Percentiles rank a stretch among this genome's conserved stretches.
These are phyloP conservation scores for Oligia fasciuncula DNA, from an alignment of 2,888 invertebrate genomes.

Conservation along the genomic window DNA sequence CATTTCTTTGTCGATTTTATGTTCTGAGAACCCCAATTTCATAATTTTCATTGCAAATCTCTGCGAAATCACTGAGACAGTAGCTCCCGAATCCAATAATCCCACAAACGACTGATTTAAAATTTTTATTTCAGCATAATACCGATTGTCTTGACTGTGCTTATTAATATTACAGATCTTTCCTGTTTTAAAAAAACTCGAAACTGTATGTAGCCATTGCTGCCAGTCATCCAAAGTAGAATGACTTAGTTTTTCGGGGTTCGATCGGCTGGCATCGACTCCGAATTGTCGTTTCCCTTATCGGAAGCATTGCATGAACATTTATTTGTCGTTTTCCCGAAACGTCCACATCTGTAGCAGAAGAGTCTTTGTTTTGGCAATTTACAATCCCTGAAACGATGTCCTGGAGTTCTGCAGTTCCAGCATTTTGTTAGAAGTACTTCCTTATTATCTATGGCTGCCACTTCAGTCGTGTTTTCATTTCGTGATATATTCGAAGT, in stretches of 20 bases:
- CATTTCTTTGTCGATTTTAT: conserved; percentile 16
- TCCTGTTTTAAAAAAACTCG: background rate
- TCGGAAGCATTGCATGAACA: conserved; percentile 6
- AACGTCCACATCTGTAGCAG: conserved; percentile 24
- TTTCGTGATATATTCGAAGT: background rate
- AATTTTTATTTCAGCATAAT: conserved; percentile 11
- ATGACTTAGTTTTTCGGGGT: background rate
- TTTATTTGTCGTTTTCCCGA: conserved; percentile 22
- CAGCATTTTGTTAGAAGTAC: background rate
- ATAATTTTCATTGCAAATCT: background rate
- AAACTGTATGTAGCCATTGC: background rate
- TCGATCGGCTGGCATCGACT: conserved; percentile 25
- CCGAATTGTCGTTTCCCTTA: conserved; percentile 24
- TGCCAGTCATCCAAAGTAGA: background rate
- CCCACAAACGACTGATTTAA: conserved; percentile 20
- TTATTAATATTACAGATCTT: background rate
- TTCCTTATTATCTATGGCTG: background rate
- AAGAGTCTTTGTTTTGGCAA: conserved; percentile 16
- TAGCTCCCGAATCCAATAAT: conserved; percentile 21
- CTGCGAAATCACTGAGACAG: conserved; percentile 11
- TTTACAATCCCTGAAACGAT: conserved; percentile 19
- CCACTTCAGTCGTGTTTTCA: background rate
- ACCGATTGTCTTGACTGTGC: background rate
- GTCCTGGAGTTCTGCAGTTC: conserved; percentile 17
- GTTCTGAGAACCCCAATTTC: background rate